phyloP scores from a whole-genome alignment of 2,797 vertebrate species.

The Muscicapa striata region DNA sequence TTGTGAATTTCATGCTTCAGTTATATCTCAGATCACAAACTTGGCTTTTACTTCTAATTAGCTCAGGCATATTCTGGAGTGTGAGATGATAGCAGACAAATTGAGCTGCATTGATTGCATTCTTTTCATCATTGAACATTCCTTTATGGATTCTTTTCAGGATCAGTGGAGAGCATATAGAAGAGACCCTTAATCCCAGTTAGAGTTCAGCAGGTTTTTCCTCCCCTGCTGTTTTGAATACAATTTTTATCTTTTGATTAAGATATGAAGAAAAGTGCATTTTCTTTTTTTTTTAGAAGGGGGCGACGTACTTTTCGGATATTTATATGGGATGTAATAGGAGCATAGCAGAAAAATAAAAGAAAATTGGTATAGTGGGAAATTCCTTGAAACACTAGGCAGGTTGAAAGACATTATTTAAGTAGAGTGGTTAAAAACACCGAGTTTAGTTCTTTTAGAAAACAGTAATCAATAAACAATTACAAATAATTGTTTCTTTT shows the following conservation, averaged over 20 bases:
- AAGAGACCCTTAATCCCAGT: not conserved
- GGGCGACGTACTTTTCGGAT: not conserved
- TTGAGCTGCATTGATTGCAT: slow-evolving; percentile 56
- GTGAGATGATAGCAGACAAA: slow-evolving; percentile 55
- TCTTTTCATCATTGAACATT: slow-evolving; percentile 54
- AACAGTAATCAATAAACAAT: not conserved
- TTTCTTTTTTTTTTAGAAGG: not conserved
- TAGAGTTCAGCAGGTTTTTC: slow-evolving; percentile 1
- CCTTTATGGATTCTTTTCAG: slow-evolving; percentile 54
- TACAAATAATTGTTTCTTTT: not conserved
- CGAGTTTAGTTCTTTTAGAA: not conserved
- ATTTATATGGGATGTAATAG: not conserved
- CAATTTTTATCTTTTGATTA: slow-evolving; percentile 35
- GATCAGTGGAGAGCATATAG: slow-evolving; percentile 15
- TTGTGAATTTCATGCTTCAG: slow-evolving; percentile 61
- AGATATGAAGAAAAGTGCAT: not conserved
- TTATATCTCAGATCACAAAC: slow-evolving; percentile 55
- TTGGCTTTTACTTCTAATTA: slow-evolving; percentile 72
- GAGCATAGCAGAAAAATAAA: not conserved
- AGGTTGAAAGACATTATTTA: not conserved
- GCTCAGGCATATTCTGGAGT: slow-evolving; percentile 41
- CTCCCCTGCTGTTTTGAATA: not conserved
- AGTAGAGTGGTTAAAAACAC: not conserved
- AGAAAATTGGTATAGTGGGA: not conserved
- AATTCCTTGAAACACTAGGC: not conserved